Percentiles rank a stretch among this genome's conserved stretches.
Evolutionary conservation across 2,797 vertebrate genomes (phyloP).

Genomic region (Falco peregrinus): DNA sequence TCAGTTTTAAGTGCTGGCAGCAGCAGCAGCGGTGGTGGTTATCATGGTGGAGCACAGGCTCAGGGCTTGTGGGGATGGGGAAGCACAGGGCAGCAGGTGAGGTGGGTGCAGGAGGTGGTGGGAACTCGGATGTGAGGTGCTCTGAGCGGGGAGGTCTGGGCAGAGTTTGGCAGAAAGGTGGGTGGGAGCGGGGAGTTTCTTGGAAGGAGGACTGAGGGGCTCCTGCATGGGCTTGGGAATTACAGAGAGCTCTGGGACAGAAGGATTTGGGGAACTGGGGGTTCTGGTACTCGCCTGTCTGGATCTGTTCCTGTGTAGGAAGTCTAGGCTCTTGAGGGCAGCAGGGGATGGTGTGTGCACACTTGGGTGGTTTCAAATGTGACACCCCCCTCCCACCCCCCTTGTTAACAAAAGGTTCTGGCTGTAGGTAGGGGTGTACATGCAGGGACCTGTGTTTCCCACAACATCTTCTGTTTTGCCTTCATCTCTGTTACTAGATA

Average conservation of each 20-base stretch:
- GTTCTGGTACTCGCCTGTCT: background rate
- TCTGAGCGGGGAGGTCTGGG: background rate
- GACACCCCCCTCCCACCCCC: rapidly evolving
- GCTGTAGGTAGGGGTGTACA: background rate
- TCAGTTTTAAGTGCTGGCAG: background rate
- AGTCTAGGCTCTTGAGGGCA: rapidly evolving
- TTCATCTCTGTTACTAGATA: background rate
- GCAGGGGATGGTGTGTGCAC: background rate
- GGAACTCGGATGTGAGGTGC: background rate
- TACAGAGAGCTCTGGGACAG: background rate
- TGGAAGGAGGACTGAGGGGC: background rate
- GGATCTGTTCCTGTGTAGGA: background rate
- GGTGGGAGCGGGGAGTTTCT: background rate
- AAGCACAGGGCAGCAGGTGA: background rate
- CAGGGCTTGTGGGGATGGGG: background rate
- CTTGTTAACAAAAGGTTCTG: background rate
- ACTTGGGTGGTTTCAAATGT: background rate
- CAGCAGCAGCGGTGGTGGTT: background rate
- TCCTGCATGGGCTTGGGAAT: background rate
- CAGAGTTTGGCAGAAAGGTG: background rate
- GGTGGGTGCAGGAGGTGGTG: background rate
- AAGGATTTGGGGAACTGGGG: background rate
- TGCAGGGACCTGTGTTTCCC: background rate
- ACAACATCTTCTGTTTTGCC: background rate
- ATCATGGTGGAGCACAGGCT: rapidly evolving